Evolutionary conservation across 1,140 invertebrate genomes (phyloP).

Genomic region (Phymastichus coffea): DNA sequence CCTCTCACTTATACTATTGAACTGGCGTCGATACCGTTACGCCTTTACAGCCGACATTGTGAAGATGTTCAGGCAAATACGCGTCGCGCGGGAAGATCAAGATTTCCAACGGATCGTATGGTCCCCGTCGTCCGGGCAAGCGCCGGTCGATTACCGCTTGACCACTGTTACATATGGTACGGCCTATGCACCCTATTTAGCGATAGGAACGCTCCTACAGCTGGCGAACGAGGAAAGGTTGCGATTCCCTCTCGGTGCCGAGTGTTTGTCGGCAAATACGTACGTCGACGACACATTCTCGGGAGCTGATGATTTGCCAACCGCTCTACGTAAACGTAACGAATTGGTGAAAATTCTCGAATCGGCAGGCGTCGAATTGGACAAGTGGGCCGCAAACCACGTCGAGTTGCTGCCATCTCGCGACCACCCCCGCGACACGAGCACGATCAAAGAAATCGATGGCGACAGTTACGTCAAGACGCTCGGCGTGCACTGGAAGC

Average conservation of each 20-base stretch:
- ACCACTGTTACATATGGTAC: too few relatives aligned
- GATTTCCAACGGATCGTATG: constrained; percentile 27
- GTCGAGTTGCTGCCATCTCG: background rate
- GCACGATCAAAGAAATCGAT: background rate
- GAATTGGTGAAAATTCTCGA: background rate
- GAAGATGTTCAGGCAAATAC: constrained; percentile 34
- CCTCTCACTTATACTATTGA: too few relatives aligned
- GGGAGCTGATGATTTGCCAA: background rate
- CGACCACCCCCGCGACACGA: background rate
- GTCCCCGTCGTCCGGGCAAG: background rate
- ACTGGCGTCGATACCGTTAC: constrained; percentile 4
- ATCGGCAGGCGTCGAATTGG: constrained; percentile 4
- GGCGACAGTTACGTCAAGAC: constrained; percentile 6
- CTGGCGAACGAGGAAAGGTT: background rate
- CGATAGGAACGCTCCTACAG: background rate
- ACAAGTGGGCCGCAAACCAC: too few relatives aligned
- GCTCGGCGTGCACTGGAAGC: constrained; percentile 7
- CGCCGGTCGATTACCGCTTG: background rate
- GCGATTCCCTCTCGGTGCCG: background rate
- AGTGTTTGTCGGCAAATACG: background rate
- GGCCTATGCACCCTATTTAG: constrained; percentile 9
- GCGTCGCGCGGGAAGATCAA: too few relatives aligned
- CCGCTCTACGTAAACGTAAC: background rate
- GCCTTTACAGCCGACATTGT: constrained; percentile 24
- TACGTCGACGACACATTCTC: constrained; percentile 23